Conservation (phyloP, 1,140 invertebrate species). For the Adoxophyes honmai region DNA sequence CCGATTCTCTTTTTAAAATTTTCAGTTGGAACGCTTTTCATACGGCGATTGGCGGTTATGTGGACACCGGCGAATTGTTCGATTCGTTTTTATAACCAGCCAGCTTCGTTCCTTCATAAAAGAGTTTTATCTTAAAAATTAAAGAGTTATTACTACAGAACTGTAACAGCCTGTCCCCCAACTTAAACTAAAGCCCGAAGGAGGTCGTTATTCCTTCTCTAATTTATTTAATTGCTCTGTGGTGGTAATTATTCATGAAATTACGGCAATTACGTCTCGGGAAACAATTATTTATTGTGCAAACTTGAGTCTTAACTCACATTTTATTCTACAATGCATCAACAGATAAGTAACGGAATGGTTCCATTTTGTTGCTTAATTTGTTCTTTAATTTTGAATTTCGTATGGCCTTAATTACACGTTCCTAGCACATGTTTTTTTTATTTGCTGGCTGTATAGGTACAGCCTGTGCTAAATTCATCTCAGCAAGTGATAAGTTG, state of each 20-base stretch:
- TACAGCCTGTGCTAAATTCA: too few species aligned
- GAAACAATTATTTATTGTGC: slow-evolving; percentile 77
- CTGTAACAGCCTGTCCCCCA: slow-evolving; percentile 63
- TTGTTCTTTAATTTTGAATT: slow-evolving; percentile 22
- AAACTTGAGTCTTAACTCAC: slow-evolving; percentile 74
- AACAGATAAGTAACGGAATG: slow-evolving; percentile 60
- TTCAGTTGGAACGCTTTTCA: slow-evolving; percentile 53
- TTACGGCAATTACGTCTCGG: slow-evolving; percentile 74
- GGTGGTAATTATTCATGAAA: slow-evolving; percentile 77
- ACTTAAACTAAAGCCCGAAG: slow-evolving; percentile 72
- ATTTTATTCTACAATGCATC: slow-evolving; percentile 70
- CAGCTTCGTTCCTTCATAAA: slow-evolving; percentile 33
- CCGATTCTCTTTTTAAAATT: slow-evolving; percentile 71
- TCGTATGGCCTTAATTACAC: too few species aligned
- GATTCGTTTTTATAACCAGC: too few species aligned
- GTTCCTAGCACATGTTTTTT: too few species aligned
- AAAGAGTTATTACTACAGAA: slow-evolving; percentile 25
- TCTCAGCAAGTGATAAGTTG: too few species aligned
- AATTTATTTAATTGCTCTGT: slow-evolving; percentile 77
- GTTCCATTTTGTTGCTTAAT: slow-evolving; percentile 33
- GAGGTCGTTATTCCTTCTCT: slow-evolving; percentile 72
- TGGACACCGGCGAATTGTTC: slow-evolving; percentile 23
- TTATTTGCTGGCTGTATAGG: too few species aligned
- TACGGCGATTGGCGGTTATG: slow-evolving; percentile 62
- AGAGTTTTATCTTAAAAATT: slow-evolving; percentile 36